A percentile compares a stretch with the other conserved stretches of the same genome.
Conservation (phyloP, 2,888 invertebrate genomes). For the Cerceris rybyensis region DNA sequence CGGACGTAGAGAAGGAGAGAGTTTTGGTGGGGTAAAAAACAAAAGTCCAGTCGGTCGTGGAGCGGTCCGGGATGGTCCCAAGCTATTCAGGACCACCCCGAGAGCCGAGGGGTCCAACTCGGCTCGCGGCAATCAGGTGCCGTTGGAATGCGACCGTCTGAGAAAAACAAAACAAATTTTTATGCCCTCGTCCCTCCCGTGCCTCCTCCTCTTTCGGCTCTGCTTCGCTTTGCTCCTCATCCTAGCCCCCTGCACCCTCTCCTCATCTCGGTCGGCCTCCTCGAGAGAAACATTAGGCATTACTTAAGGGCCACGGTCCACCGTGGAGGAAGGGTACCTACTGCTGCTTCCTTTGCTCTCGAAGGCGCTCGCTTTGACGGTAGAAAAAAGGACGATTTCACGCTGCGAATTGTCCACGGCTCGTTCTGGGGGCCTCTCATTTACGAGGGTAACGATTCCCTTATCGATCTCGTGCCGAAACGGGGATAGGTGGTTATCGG, state of each 20-base stretch:
- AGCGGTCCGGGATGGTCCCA: slow-evolving; percentile 73
- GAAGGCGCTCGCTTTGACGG: slow-evolving; percentile 62
- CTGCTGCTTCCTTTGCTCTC: slow-evolving; percentile 44
- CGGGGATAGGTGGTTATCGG: slow-evolving; percentile 50
- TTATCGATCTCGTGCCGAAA: slow-evolving; percentile 63
- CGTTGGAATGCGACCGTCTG: slow-evolving; percentile 78
- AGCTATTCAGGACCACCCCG: slow-evolving; percentile 79
- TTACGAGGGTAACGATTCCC: slow-evolving; percentile 57
- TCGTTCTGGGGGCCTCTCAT: slow-evolving; percentile 68
- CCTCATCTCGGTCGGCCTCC: slow-evolving; percentile 28
- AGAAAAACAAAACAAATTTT: slow-evolving; percentile 77
- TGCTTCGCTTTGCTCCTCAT: slow-evolving; percentile 28
- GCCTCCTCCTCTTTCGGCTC: slow-evolving; percentile 22
- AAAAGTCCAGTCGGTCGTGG: slow-evolving; percentile 65
- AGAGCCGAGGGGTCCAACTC: slow-evolving; percentile 66
- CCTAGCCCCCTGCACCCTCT: slow-evolving; percentile 1
- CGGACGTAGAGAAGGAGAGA: slow-evolving; percentile 43
- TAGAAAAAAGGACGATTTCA: slow-evolving; percentile 75
- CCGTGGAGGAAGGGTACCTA: slow-evolving; percentile 54
- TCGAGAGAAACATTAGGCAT: slow-evolving; percentile 76
- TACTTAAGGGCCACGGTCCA: slow-evolving; percentile 69
- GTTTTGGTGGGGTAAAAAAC: slow-evolving; percentile 60
- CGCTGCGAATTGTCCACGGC: slow-evolving; percentile 78
- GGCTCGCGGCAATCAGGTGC: slow-evolving; percentile 78
- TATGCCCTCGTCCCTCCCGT: slow-evolving; percentile 66